Evolutionary conservation across 2,888 invertebrate species (phyloP).

Genomic region (Dynastes hyllus): DNA sequence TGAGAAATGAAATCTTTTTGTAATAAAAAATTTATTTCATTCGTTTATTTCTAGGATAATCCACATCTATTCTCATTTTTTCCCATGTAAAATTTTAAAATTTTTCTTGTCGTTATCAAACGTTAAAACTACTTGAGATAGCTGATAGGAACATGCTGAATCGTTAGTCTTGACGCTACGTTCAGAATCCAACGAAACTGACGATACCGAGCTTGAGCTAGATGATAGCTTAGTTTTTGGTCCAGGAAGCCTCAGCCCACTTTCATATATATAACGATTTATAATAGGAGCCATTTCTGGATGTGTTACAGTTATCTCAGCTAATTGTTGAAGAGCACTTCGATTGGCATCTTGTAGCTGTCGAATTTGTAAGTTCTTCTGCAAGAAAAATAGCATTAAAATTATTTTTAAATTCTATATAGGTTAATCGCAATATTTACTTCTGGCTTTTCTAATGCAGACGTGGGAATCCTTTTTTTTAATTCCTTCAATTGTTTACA

Average conservation of each 20-base stretch:
- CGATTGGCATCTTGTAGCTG: slow-evolving; percentile 77
- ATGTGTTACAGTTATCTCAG: slow-evolving; percentile 70
- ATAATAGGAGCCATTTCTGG: slow-evolving; percentile 64
- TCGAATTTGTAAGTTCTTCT: slow-evolving; percentile 75
- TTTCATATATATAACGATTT: slow-evolving; percentile 62
- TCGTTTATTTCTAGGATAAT: not conserved
- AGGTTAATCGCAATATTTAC: not conserved
- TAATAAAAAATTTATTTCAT: no score
- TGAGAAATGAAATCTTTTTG: no score
- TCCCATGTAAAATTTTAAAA: not conserved
- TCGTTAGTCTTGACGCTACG: slow-evolving; percentile 48
- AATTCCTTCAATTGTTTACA: slow-evolving; percentile 69
- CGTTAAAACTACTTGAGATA: slow-evolving; percentile 46
- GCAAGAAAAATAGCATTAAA: slow-evolving; percentile 56
- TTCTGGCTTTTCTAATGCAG: slow-evolving; percentile 61
- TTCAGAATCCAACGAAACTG: slow-evolving; percentile 27
- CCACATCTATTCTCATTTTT: not conserved
- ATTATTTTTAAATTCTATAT: not conserved
- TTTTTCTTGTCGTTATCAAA: slow-evolving; percentile 4
- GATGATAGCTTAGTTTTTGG: slow-evolving; percentile 51
- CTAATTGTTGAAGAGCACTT: slow-evolving; percentile 73
- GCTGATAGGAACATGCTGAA: slow-evolving; percentile 19
- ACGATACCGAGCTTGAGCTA: slow-evolving; percentile 56
- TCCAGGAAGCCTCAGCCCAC: slow-evolving; percentile 62
- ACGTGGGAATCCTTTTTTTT: slow-evolving; percentile 68